A percentile compares a stretch with the other conserved stretches of the same genome.
phyloP scores from a whole-genome alignment of 2,113 vertebrate genomes.

The Atractosteus spatula region DNA sequence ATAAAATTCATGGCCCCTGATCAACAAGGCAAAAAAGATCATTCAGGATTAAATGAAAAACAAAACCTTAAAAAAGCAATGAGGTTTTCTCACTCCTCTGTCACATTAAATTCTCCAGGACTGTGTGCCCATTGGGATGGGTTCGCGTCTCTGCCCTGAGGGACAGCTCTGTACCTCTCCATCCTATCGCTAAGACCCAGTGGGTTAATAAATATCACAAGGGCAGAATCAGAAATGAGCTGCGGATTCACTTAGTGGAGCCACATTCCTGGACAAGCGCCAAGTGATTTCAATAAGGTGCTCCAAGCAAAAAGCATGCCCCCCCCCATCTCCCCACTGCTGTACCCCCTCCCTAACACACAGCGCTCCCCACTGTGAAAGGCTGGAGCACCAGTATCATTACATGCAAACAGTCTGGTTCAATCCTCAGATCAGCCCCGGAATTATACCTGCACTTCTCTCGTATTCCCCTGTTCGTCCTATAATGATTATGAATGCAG shows the following conservation, averaged over 20 bases:
- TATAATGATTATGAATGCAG: no score
- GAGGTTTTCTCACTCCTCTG: not conserved
- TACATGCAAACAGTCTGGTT: no score
- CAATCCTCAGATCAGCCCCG: no score
- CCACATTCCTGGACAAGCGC: conserved; percentile 9
- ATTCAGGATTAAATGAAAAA: not conserved
- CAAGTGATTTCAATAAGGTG: conserved; percentile 4
- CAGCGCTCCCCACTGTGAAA: not conserved
- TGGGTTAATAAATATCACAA: conserved; percentile 7
- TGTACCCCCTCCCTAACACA: not conserved
- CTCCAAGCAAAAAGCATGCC: not conserved
- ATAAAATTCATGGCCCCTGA: no score
- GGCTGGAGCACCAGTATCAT: no score
- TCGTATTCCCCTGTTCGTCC: no score
- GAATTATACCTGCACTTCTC: no score
- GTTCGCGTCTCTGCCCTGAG: no score
- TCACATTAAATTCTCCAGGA: not conserved
- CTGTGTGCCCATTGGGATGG: no score
- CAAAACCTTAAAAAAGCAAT: not conserved
- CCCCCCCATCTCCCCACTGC: not conserved
- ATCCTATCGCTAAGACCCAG: not conserved
- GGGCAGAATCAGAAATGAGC: conserved; percentile 7
- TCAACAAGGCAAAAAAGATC: no score
- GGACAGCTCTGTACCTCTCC: not conserved
- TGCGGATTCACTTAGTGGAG: conserved; percentile 8